phyloP scores from a whole-genome alignment of 2,113 vertebrate genomes.

The Nansenia antarctica region DNA sequence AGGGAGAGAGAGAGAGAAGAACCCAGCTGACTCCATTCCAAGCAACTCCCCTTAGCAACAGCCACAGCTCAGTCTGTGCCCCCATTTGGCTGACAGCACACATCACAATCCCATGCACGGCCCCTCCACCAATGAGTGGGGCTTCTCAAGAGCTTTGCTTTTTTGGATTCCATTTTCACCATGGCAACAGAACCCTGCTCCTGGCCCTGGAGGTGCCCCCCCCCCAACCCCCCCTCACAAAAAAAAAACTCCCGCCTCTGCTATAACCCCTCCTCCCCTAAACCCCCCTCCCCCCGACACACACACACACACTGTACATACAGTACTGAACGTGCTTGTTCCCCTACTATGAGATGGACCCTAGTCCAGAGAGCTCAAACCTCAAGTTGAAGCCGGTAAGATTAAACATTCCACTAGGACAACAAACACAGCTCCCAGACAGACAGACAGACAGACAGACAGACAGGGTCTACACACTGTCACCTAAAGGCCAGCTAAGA shows the following conservation, averaged over 20 bases:
- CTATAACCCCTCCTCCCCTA: not conserved
- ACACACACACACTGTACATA: constrained; percentile 27
- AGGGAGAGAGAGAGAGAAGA: constrained; percentile 32
- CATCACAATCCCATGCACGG: constrained; percentile 74
- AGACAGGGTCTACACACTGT: too few species aligned
- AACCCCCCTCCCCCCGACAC: not conserved
- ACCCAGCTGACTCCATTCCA: constrained; percentile 74
- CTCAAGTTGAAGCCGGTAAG: not conserved
- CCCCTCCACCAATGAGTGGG: constrained; percentile 67
- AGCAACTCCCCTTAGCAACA: constrained; percentile 84
- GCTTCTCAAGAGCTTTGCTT: constrained; percentile 64
- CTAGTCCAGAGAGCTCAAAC: not conserved
- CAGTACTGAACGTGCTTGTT: constrained; percentile 15
- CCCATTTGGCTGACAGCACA: constrained; percentile 69
- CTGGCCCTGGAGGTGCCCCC: constrained; percentile 48
- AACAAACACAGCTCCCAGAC: not conserved
- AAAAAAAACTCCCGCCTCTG: not conserved
- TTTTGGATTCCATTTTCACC: constrained; percentile 77
- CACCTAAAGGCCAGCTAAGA: too few species aligned
- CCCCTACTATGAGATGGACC: not conserved
- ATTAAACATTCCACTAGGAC: too few species aligned
- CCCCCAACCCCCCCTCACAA: not conserved
- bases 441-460: not conserved
- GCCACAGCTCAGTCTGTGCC: constrained; percentile 56
- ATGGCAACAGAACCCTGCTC: constrained; percentile 77